Evolutionary conservation across 2,888 invertebrate species (phyloP).

Genomic region (Drosophila aldrichi): DNA sequence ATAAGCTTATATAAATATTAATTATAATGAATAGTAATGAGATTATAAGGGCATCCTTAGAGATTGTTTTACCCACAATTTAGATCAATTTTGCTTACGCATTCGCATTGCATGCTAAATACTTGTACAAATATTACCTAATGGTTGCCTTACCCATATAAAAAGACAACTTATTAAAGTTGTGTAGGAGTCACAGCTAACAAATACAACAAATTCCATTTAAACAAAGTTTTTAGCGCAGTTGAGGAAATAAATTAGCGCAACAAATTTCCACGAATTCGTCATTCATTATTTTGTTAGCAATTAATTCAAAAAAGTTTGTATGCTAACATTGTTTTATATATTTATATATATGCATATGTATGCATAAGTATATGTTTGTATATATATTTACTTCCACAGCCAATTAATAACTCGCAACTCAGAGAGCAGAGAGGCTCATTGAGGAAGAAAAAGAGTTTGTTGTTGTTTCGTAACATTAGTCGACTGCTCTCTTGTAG

Average conservation of each 20-base stretch:
- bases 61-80: not conserved
- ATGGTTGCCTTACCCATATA: not conserved
- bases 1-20: not conserved
- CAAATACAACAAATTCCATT: not conserved
- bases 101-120: no score
- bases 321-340: not conserved
- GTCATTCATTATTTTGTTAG: not conserved
- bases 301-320: conserved; percentile 1
- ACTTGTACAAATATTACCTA: no score
- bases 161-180: not conserved
- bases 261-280: not conserved
- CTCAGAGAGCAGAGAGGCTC: not conserved
- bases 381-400: not conserved
- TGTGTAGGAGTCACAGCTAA: not conserved
- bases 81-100: no score
- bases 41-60: not conserved
- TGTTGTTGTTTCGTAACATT: not conserved
- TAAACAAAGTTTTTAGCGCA: conserved; percentile 4
- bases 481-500: conserved; percentile 6
- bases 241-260: conserved; percentile 24
- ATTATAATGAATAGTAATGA: not conserved
- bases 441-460: not conserved
- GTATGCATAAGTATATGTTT: not conserved
- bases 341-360: not conserved
- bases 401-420: not conserved